Conservation (phyloP, 2,888 invertebrate genomes). For the Leucophenga maculata region DNA sequence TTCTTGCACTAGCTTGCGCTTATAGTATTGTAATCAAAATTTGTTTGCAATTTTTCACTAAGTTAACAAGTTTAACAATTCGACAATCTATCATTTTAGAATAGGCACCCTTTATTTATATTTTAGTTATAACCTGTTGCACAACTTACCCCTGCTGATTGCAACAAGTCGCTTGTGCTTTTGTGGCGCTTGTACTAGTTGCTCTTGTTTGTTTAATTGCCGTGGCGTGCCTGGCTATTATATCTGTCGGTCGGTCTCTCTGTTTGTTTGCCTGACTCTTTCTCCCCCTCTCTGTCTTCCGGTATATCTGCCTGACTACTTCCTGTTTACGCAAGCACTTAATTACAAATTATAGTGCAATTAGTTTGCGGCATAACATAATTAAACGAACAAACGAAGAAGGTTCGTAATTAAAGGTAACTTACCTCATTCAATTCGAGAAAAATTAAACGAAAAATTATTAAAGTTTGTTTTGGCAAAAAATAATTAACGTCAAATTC, state of each 20-base stretch:
- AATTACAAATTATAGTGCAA: slow-evolving; percentile 69
- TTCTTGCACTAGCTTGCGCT: too few species aligned
- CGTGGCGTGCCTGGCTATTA: too few species aligned
- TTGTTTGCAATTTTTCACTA: too few species aligned
- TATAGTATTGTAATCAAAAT: too few species aligned
- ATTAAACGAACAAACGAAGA: slow-evolving; percentile 40
- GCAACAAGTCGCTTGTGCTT: slow-evolving; percentile 6
- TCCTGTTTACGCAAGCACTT: slow-evolving; percentile 60
- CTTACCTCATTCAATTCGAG: background rate
- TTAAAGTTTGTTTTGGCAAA: background rate
- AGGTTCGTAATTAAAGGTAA: background rate
- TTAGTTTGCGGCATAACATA: slow-evolving; percentile 62
- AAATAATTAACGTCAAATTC: background rate
- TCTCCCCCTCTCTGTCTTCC: too few species aligned
- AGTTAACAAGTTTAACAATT: background rate
- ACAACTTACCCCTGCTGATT: background rate
- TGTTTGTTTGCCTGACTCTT: too few species aligned
- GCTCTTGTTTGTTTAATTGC: too few species aligned
- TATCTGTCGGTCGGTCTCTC: too few species aligned
- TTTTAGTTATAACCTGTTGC: background rate
- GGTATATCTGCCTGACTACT: slow-evolving; percentile 43
- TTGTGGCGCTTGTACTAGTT: too few species aligned
- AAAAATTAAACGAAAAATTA: background rate
- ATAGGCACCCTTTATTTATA: background rate
- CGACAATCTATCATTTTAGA: too few species aligned